Percentiles rank a stretch among this genome's conserved stretches.
phyloP scores from a whole-genome alignment of 2,797 vertebrate genomes.

The Falco peregrinus region DNA sequence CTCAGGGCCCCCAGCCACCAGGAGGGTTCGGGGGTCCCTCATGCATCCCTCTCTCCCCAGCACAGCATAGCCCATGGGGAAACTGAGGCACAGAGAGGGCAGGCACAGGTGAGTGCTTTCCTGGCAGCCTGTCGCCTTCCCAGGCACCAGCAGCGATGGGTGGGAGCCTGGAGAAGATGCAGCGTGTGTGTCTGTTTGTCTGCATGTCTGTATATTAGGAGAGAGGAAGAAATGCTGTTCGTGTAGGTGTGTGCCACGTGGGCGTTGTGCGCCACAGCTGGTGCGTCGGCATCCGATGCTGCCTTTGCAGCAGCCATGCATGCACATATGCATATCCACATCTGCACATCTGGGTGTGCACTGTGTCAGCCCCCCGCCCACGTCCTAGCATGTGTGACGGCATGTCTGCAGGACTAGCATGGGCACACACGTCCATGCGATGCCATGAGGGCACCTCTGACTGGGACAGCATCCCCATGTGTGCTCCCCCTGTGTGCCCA shows the following conservation, averaged over 20 bases:
- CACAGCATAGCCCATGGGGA: background rate
- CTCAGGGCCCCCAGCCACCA: background rate
- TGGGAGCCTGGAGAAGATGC: background rate
- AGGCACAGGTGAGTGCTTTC: background rate
- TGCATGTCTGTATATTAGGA: background rate
- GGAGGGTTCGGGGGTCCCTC: background rate
- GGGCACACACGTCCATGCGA: rapidly evolving
- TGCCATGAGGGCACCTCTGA: rapidly evolving
- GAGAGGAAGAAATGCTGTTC: background rate
- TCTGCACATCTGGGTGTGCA: background rate
- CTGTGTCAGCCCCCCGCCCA: rapidly evolving
- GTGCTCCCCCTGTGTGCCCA: rapidly evolving
- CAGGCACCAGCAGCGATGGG: background rate
- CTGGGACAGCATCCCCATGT: rapidly evolving
- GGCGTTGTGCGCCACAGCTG: background rate
- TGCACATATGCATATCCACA: background rate
- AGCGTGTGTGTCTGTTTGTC: background rate
- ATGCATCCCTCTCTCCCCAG: rapidly evolving
- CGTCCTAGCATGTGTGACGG: rapidly evolving
- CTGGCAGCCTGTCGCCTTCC: background rate
- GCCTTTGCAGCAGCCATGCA: rapidly evolving
- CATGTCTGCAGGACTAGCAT: rapidly evolving
- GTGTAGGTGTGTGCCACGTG: background rate
- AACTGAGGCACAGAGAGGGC: background rate
- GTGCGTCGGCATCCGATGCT: rapidly evolving